Evolutionary conservation across 2,888 invertebrate species (phyloP).

Genomic region (Myopa tessellatipennis): DNA sequence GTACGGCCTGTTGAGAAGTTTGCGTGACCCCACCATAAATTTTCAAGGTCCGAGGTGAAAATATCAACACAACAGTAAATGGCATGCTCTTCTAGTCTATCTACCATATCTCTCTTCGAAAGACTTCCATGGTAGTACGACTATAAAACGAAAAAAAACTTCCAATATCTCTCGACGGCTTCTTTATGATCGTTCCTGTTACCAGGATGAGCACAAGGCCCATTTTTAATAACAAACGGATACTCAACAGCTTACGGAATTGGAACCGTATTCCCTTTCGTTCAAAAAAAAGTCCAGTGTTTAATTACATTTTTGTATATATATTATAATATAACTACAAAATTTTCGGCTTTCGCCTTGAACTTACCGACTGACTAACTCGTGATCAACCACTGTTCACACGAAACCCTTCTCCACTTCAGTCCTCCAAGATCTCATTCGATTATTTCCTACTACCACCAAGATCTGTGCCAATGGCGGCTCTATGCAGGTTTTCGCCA

Average conservation of each 20-base stretch:
- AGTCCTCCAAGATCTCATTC: constrained; percentile 73
- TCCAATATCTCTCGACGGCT: no score
- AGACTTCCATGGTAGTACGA: constrained; percentile 39
- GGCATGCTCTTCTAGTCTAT: no score
- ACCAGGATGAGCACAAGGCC: no score
- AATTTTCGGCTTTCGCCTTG: constrained; percentile 70
- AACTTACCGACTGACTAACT: constrained; percentile 73
- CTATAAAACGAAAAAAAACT: constrained; percentile 31
- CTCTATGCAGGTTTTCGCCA: constrained; percentile 71
- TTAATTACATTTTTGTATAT: constrained; percentile 41
- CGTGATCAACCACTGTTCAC: constrained; percentile 73
- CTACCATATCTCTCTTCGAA: no score
- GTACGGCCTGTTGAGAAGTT: constrained; percentile 68
- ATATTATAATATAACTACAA: constrained; percentile 47
- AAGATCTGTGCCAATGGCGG: constrained; percentile 67
- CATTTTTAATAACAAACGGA: no score
- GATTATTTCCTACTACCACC: constrained; percentile 72
- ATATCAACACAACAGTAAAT: no score
- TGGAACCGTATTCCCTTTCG: constrained; percentile 73
- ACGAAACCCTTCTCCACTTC: no score
- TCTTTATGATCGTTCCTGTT: no score
- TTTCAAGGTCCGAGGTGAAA: no score
- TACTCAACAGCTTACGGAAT: no score
- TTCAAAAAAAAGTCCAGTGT: no score
- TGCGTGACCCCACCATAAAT: no score